Conservation (phyloP, 53 echinoderm and acorn worm genomes). For the Pentamera pediparva region DNA sequence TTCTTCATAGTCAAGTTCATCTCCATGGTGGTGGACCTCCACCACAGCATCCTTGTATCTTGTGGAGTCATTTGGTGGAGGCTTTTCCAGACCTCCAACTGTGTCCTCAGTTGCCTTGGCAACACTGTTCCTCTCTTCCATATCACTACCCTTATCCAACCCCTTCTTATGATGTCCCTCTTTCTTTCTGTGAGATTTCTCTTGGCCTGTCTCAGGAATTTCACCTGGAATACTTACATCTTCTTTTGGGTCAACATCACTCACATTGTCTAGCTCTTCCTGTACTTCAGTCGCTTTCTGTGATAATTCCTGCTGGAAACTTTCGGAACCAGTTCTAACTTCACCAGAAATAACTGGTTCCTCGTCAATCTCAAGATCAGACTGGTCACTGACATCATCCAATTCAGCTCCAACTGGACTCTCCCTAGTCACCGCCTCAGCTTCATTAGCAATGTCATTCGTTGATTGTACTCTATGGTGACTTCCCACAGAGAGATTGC, state of each 20-base stretch:
- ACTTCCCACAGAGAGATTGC: not conserved
- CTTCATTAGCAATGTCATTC: not conserved
- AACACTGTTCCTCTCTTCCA: not conserved
- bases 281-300: not conserved
- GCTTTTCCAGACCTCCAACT: not conserved
- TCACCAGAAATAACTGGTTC: not conserved
- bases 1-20: constrained; percentile 89
- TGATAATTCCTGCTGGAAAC: not conserved
- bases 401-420: constrained; percentile 3
- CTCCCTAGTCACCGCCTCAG: not conserved
- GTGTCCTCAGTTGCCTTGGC: not conserved
- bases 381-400: constrained; percentile 18
- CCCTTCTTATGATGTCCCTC: not conserved
- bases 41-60: constrained; percentile 36
- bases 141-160: constrained; percentile 6
- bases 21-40: constrained; percentile 86
- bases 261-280: constrained; percentile 25
- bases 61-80: not conserved
- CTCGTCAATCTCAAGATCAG: constrained; percentile 13
- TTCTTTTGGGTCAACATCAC: not conserved
- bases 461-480: no score
- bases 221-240: not conserved
- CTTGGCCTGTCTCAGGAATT: not conserved
- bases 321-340: not conserved
- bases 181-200: not conserved